Conservation (phyloP, 2,113 vertebrate genomes). For the Scophthalmus maximus region DNA sequence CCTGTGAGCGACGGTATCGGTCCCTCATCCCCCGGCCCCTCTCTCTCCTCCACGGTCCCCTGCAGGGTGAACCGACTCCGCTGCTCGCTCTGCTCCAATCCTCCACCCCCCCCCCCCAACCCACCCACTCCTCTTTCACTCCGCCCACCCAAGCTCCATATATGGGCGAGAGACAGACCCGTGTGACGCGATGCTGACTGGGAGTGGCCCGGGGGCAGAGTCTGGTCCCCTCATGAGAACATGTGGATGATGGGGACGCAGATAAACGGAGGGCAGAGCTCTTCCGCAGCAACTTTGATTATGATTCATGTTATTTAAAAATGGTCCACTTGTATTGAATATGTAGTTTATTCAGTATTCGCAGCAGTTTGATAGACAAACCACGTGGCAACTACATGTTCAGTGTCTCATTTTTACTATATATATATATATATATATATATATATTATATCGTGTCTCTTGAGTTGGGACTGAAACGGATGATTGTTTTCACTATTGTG, state of each 20-base stretch:
- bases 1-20: background rate
- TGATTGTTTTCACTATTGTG: too few species aligned
- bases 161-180: constrained; percentile 81
- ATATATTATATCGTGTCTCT: too few species aligned
- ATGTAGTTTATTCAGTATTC: too few species aligned
- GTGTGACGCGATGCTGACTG: constrained; percentile 81
- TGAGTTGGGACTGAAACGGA: too few species aligned
- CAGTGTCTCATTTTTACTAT: too few species aligned
- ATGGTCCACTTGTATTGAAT: too few species aligned
- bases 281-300: too few species aligned
- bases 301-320: too few species aligned
- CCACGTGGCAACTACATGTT: too few species aligned
- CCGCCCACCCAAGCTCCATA: constrained; percentile 78
- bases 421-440: too few species aligned
- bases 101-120: constrained; percentile 16
- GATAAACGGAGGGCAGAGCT: background rate
- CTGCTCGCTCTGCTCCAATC: constrained; percentile 33
- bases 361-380: too few species aligned
- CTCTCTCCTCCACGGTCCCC: constrained; percentile 62
- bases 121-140: constrained; percentile 45
- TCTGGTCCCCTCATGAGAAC: constrained; percentile 34
- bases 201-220: constrained; percentile 53
- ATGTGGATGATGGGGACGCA: constrained; percentile 24
- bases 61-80: constrained; percentile 69
- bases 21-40: constrained; percentile 6